phyloP scores from a whole-genome alignment of 92 coral and sea anemone species.

The Parazoanthus darwini region DNA sequence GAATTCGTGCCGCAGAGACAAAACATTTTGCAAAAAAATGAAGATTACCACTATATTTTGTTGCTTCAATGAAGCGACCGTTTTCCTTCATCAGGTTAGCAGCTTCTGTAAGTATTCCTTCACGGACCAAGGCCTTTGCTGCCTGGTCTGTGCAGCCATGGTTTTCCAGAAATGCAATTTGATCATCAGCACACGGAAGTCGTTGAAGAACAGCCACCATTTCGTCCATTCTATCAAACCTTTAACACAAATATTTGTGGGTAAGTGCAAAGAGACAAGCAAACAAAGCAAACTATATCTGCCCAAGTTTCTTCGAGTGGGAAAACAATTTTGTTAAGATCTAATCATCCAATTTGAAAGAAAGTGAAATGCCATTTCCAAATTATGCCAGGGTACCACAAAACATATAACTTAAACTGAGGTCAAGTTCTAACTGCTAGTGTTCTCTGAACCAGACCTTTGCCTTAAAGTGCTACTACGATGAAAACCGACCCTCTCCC shows the following conservation, averaged over 20 bases:
- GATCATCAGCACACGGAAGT: slow-evolving; percentile 74
- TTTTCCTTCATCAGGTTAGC: slow-evolving; percentile 70
- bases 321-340: background rate
- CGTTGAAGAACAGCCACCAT: slow-evolving; percentile 79
- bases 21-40: slow-evolving; percentile 78
- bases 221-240: slow-evolving; percentile 54
- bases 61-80: slow-evolving; percentile 82
- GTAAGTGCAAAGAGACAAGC: background rate
- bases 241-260: background rate
- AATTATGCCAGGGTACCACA: no score
- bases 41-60: slow-evolving; percentile 51
- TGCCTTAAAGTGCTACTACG: no score
- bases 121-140: slow-evolving; percentile 66
- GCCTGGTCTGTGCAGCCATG: slow-evolving; percentile 82
- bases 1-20: slow-evolving; percentile 66
- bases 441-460: no score
- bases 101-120: slow-evolving; percentile 74
- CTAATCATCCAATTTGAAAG: background rate
- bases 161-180: slow-evolving; percentile 75
- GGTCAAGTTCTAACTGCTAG: no score
- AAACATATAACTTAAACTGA: no score
- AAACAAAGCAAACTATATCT: background rate
- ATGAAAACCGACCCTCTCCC: no score
- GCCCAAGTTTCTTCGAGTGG: background rate
- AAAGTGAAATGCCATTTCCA: no score